Base-by-base conservation (phyloP, 2,888 invertebrate genomes). In the Drosophila pseudotakahashii region DNA sequence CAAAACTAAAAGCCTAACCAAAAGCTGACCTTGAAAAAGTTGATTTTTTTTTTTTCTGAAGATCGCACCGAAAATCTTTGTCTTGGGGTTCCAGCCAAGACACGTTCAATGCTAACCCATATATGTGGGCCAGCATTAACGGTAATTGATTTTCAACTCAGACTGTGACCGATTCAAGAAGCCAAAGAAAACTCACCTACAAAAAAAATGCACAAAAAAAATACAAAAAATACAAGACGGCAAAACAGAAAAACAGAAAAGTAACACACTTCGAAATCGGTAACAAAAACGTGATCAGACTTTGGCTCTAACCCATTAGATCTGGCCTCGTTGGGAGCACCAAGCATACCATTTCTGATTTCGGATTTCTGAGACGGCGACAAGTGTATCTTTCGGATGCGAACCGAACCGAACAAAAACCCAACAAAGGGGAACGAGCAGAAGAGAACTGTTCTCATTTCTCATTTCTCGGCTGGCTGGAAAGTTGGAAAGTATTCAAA, bases 231-330 rank as follows among this genome's bases (percentile, higher is more conserved):
- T 7, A 53, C 13, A 45, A 2, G 30, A n/a, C n/a, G 19, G 39
- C 53, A 66, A 48, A 77, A 69, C 73, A 72, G 79, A 75, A 68
- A 69, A 86, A 75, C 14, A 30, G 3, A 47, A 47, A n/a, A 62
- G 30, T 47, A 67, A 48, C 45, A 51, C 32, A 63, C 51, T 42
- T 36, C 7, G 10, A 48, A 53, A 73, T 55, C 77, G 63, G 84
- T 87, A 78, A 87, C 84, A 67, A 77, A 81, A 83, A 81, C 81
- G 84, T 81, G 81, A 67, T 37, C 59, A 69, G 87, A 83, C 81
- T 83, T 60, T n/a, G 73, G 30, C 64, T 58, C 36, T 50, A 63
- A 72, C 64, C 69, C 57, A 69, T 66, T 42, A 36, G 52, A 55
- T 53, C 47, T 68, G 79, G 78, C 80, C 80, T 80, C 81, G 66